Evolutionary conservation across 2,113 vertebrate species (phyloP), one percentile per base, ranked within the genome.

Genomic region (Ornithorhynchus anatinus): DNA sequence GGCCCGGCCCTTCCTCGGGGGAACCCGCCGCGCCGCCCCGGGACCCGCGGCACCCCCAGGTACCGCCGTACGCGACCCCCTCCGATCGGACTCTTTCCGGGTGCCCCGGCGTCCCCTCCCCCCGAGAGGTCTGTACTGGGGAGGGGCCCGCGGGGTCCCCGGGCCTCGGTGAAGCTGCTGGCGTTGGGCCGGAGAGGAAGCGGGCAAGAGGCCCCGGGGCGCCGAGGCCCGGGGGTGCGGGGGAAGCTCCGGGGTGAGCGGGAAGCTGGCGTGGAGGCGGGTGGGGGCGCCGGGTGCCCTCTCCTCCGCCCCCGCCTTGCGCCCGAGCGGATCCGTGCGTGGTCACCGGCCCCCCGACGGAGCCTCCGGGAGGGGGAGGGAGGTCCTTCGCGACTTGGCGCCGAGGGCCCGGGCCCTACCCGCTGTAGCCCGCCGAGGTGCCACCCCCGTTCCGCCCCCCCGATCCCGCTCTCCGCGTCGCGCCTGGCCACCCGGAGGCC

Each of bases 301-400:
- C 29, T 5, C 23, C 22, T n/a, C 19, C 15, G 17, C 47, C 17
- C 32, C 43, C 22, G 12, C 44, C 44, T 25, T 17, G 45, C 47
- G 1, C 44, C 43, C 43, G 33, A 25, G 22, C 58, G 0, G 48
- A 59, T 78, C 81, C 83, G 84, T 82, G 83, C 75, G 38, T 38
- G 22, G 80, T 60, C 69, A 57, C 38, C 42, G 42, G 50, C 72
- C 52, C 47, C 51, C 75, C 65, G 42, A 47, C 38, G 72, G 51
- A 37, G 31, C 19, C 47, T 27, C 25, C n/a, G n/a, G n/a, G n/a
- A 50, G 25, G 47, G 25, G 23, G 16, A 50, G 47, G 31, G 31
- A 27, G 19, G 31, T 50, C 15, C 15, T 27, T 9, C 47, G 23
- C 31, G 19, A 17, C 15, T 50, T 23, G 25, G 47, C 25, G 31